A percentile compares a stretch with the other conserved stretches of the same genome.
Conservation (phyloP, 2,113 vertebrate genomes). For the mouse (Mus musculus) region GRCm39 chr1:142447501-142448000, state of each 20-base stretch:
- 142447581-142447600: background rate
- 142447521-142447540: background rate
- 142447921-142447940: slow-evolving; percentile 10
- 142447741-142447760: background rate
- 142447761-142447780: background rate
- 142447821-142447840: background rate
- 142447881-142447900: slow-evolving; percentile 6
- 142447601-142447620: background rate
- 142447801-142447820: background rate
- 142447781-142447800: slow-evolving; percentile 34
- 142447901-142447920: slow-evolving; percentile 22
- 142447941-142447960: slow-evolving; percentile 57
- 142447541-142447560: background rate
- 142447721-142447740: background rate
- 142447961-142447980: background rate
- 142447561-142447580: background rate
- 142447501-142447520: background rate
- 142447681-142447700: background rate
- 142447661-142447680: background rate
- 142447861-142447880: background rate
- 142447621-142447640: background rate
- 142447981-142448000: background rate
- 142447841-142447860: background rate
- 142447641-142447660: background rate
- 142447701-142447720: background rate